Evolutionary conservation across 1,140 invertebrate genomes (phyloP).

Genomic region (Leptestheria dahalacensis): DNA sequence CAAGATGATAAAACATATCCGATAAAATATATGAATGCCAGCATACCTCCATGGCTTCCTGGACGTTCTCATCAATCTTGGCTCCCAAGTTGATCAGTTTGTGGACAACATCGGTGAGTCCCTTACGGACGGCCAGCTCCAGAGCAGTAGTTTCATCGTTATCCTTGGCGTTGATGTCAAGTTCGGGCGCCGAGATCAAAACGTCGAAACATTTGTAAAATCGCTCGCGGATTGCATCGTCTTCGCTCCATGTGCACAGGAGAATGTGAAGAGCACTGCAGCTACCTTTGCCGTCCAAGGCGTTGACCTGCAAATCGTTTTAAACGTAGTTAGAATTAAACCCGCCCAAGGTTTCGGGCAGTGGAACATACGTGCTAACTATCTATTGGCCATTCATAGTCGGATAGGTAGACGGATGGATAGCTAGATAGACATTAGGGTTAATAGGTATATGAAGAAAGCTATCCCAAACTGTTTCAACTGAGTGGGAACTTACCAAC

Average conservation of each 20-base stretch:
- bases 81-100: conserved; percentile 12
- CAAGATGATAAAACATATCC: too few relatives aligned
- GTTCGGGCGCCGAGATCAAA: conserved; percentile 11
- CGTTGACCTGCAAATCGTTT: conserved; percentile 6
- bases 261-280: conserved; percentile 15
- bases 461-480: too few relatives aligned
- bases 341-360: too few relatives aligned
- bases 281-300: neutral
- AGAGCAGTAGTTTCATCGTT: conserved; percentile 13
- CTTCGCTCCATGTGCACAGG: conserved; percentile 11
- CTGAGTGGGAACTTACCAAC: too few relatives aligned
- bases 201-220: conserved; percentile 8
- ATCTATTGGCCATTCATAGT: too few relatives aligned
- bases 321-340: too few relatives aligned
- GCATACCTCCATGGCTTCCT: conserved; percentile 9
- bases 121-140: conserved; percentile 12
- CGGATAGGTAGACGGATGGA: too few relatives aligned
- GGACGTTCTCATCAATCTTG: conserved; percentile 9
- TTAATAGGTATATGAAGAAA: too few relatives aligned
- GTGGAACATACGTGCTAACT: too few relatives aligned
- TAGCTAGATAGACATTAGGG: too few relatives aligned
- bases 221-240: neutral
- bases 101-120: conserved; percentile 1
- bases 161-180: conserved; percentile 12
- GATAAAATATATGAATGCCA: neutral